Evolutionary conservation across 2,888 invertebrate species (phyloP).

Genomic region (Tenthredo scrophulariae): DNA sequence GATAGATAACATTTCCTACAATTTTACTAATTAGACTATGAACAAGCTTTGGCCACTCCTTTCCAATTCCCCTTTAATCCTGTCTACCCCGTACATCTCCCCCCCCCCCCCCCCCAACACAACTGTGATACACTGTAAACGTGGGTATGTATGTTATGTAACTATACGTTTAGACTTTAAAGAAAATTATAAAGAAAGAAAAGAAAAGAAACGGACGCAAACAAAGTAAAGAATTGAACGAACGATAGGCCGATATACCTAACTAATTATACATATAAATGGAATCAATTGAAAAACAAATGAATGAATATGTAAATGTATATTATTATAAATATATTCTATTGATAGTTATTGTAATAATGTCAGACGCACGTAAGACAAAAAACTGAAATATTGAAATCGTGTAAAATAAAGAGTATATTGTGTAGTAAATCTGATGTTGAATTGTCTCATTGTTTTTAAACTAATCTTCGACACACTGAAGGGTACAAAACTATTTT

Average conservation of each 20-base stretch:
- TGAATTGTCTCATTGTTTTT: background rate
- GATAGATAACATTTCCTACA: background rate
- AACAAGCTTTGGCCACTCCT: conserved; percentile 14
- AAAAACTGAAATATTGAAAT: conserved; percentile 71
- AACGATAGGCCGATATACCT: conserved; percentile 67
- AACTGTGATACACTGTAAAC: conserved; percentile 77
- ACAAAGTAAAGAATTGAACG: conserved; percentile 68
- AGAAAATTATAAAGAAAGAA: conserved; percentile 59
- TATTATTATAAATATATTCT: conserved; percentile 76
- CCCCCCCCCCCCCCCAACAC: conserved; percentile 73
- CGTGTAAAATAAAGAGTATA: conserved; percentile 76
- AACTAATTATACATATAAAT: conserved; percentile 67
- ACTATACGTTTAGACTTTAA: conserved; percentile 74
- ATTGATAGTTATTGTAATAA: conserved; percentile 74
- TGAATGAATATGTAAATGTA: conserved; percentile 74
- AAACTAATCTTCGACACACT: background rate
- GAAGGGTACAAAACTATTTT: background rate
- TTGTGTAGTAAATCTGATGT: conserved; percentile 68
- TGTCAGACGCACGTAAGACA: conserved; percentile 65
- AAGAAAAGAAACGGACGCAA: conserved; percentile 56
- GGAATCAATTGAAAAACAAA: conserved; percentile 69
- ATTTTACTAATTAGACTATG: conserved; percentile 47
- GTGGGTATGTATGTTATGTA: conserved; percentile 72
- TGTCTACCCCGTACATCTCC: conserved; percentile 66
- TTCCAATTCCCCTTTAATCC: conserved; percentile 61